Conservation (phyloP, 2,888 invertebrate species). For the Torymus auratus region DNA sequence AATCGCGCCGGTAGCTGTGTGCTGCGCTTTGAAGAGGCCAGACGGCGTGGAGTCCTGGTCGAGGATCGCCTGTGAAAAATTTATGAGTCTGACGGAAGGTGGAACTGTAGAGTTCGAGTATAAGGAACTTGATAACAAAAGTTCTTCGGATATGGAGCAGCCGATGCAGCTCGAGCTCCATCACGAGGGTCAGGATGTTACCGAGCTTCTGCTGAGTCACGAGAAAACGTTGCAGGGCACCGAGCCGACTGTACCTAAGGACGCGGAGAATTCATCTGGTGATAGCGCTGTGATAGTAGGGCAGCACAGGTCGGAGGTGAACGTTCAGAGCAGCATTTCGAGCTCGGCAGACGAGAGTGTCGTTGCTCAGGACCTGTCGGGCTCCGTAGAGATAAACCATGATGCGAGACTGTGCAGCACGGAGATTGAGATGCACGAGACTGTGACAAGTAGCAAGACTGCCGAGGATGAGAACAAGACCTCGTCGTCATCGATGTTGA, state of each 20-base stretch:
- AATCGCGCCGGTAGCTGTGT: conserved; percentile 80
- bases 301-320: neutral
- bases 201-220: conserved; percentile 79
- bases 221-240: conserved; percentile 68
- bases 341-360: no score
- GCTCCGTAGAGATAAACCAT: no score
- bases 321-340: no score
- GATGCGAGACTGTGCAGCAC: no score
- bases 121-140: conserved; percentile 80
- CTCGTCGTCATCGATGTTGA: no score
- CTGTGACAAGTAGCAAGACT: neutral
- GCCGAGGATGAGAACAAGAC: neutral
- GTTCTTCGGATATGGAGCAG: conserved; percentile 74
- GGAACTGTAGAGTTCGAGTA: conserved; percentile 85
- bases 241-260: neutral
- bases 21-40: conserved; percentile 81
- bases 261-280: neutral
- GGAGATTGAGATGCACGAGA: no score
- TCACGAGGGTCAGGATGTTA: conserved; percentile 81
- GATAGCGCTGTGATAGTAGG: conserved; percentile 50
- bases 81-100: conserved; percentile 83
- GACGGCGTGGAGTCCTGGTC: conserved; percentile 82
- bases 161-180: conserved; percentile 82
- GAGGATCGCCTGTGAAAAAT: conserved; percentile 81
- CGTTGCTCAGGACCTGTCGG: no score